Base-by-base conservation (phyloP, 2,888 invertebrate genomes). In the Hanleya hanleyi region DNA sequence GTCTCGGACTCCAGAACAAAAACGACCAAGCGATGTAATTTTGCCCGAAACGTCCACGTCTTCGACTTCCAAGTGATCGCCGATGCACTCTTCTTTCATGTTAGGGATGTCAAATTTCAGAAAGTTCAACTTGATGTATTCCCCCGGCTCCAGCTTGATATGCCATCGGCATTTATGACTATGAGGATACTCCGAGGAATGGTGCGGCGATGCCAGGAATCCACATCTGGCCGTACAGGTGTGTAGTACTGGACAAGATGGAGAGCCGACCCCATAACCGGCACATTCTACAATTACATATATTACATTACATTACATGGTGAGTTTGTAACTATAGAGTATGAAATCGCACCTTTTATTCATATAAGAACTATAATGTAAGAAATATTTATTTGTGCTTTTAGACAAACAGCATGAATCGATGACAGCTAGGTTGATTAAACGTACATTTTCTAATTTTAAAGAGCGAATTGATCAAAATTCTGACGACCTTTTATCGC, bases 101-200 rank as follows among this genome's bases (percentile, higher is more conserved):
- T 74, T 62, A 15, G 37, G 47, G 9, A 87, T 78, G 57, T 86
- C 86, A 61, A 87, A 85, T 72, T 85, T 83, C 51, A 83, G 77
- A 62, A 86, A 77, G 7, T 81, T 83, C 6, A 87, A 69, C 36
- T 80, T 82, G 47, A 87, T 80, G 67, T 86, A 87, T 64, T 82
- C 78, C 15, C 79, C 76, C 9, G 73, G 76, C 18, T 79, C 73
- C 7, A 85, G 85, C 49, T 74, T 67, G 33, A 87, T 85, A 29
- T 80, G 73, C 87, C 86, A 87, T 32, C 81, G 73, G 64, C 85
- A 86, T 22, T 84, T 69, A 74, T 84, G 82, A 51, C 83, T 81
- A 62, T 80, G 82, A 35, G 70, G 75, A 69, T 86, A 86, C 49
- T 80, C 76, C 26, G 82, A 57, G 1, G 86, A 86, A 73, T 86